Base-by-base conservation (phyloP, 2,888 invertebrate species). In the Zaprionus bogoriensis region DNA sequence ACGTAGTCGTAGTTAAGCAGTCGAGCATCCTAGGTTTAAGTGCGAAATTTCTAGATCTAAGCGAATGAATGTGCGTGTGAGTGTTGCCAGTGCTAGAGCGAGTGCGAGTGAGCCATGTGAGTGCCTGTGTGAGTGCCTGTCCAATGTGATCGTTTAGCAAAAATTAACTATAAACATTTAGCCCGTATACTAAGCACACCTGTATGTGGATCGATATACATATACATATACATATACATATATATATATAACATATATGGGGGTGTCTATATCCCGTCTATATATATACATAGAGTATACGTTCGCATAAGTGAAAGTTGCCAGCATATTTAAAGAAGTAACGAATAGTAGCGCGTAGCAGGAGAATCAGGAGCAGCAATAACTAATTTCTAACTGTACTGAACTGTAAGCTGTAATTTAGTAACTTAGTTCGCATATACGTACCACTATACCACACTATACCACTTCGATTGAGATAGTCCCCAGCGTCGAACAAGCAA, bases 91-190 rank as follows among this genome's bases (percentile, higher is more conserved):
- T 57, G 51, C n/a, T n/a, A n/a, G n/a, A n/a, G n/a, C n/a, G n/a
- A n/a, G n/a, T n/a, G n/a, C n/a, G n/a, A n/a, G n/a, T n/a, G n/a
- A n/a, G 4, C 14, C 51, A 44, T 51, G 48, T 62, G 71, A 61
- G 62, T 57, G 67, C 23, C 30, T 47, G 62, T 45, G 71, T 44
- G 72, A 54, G 59, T 73, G 74, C 47, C 51, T 65, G 74, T 65
- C 66, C 50, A 84, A 74, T 82, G 82, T 82, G 82, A 82, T 82
- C 82, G 85, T 82, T 87, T 82, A 82, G 82, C 78, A 87, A 82
- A 82, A 87, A 81, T 81, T 81, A 81, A 86, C 77, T 86, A 60
- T 86, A 80, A 71, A 74, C 77, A 69, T 77, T 79, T 83, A 71
- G 77, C 66, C 64, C 64, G 54, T 86, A 76, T 46, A 51, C 39